These are phyloP conservation scores for Artibeus lituratus DNA, from an alignment of 2,797 vertebrate genomes.

Conservation along the genomic window DNA sequence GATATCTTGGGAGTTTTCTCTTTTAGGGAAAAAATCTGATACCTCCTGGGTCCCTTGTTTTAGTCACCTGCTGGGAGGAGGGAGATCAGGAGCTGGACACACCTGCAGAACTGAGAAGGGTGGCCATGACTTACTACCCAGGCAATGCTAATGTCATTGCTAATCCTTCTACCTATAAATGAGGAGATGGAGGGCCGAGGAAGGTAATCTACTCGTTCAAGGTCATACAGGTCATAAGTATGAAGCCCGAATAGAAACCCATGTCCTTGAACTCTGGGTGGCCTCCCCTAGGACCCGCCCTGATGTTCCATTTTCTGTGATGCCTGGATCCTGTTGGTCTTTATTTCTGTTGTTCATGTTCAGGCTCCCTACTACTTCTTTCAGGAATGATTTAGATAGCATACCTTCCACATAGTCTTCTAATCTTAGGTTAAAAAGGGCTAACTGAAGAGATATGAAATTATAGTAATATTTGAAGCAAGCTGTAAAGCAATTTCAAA, in stretches of 20 bases:
- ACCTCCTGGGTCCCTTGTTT: background rate
- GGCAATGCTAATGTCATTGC: rapidly evolving
- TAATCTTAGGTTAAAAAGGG: background rate
- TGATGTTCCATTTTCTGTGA: rapidly evolving
- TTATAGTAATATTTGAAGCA: background rate
- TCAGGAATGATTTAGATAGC: background rate
- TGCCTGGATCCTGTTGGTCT: rapidly evolving
- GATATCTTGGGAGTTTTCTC: background rate
- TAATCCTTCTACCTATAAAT: background rate
- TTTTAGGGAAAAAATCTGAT: background rate
- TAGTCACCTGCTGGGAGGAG: background rate
- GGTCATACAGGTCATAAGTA: background rate
- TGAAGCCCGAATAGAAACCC: background rate
- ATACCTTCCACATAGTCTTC: background rate
- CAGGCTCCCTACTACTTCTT: background rate
- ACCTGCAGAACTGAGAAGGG: background rate
- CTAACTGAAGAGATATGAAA: background rate
- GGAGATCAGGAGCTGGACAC: no score
- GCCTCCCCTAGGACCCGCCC: rapidly evolving
- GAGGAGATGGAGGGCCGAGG: background rate
- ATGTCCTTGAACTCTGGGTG: background rate
- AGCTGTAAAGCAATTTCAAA: background rate
- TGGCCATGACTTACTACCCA: background rate
- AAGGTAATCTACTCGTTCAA: background rate
- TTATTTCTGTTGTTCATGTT: background rate